A percentile compares a stretch with the other conserved stretches of the same genome.
phyloP scores from a whole-genome alignment of 2,797 vertebrate genomes.

The Myotis findleyi region DNA sequence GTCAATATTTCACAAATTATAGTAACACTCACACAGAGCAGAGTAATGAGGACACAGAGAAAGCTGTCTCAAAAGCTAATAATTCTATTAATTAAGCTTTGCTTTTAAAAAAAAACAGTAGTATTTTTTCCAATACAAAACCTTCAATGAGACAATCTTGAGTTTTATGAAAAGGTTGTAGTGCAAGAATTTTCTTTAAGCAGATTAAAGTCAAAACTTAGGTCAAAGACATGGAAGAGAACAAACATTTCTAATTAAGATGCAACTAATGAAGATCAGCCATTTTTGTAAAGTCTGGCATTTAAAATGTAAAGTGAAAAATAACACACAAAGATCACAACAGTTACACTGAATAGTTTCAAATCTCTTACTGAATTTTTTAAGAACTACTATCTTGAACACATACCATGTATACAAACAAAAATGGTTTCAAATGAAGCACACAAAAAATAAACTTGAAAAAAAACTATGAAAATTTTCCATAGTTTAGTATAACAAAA shows the following conservation, averaged over 20 bases:
- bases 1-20: conserved; percentile 76
- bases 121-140: conserved; percentile 76
- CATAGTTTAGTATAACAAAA: conserved; percentile 78
- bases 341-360: conserved; percentile 62
- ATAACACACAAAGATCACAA: conserved; percentile 63
- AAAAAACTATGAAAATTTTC: conserved; percentile 75
- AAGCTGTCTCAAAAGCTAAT: conserved; percentile 75
- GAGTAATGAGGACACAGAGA: conserved; percentile 69
- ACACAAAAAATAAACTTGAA: conserved; percentile 76
- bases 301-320: conserved; percentile 74
- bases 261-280: conserved; percentile 47
- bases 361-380: conserved; percentile 63
- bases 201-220: conserved; percentile 67
- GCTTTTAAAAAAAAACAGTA: conserved; percentile 72
- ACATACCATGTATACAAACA: conserved; percentile 68
- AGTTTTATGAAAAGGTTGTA: conserved; percentile 78
- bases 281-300: conserved; percentile 68
- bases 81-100: conserved; percentile 62
- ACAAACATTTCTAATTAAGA: conserved; percentile 68
- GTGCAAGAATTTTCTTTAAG: conserved; percentile 79
- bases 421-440: conserved; percentile 72
- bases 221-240: conserved; percentile 64
- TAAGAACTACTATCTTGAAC: conserved; percentile 63
- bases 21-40: conserved; percentile 67
- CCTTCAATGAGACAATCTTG: conserved; percentile 69